A percentile compares a stretch with the other conserved stretches of the same genome.
These are phyloP conservation scores for Trichogramma pretiosum DNA, from an alignment of 1,140 invertebrate genomes.

Conservation along the genomic window DNA sequence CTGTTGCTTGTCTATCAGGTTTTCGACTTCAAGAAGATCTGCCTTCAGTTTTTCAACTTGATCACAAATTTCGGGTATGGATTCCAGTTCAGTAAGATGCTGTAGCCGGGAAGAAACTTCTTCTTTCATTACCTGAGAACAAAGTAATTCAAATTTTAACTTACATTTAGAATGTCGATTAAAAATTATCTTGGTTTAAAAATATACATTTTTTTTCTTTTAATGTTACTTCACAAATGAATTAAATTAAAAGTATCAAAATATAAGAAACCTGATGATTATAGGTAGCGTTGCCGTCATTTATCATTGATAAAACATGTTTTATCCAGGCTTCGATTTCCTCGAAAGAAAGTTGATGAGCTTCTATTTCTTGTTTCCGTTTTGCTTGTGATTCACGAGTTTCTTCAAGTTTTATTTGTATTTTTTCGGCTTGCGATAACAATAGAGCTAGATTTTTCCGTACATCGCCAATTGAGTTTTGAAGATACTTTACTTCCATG, in stretches of 20 bases:
- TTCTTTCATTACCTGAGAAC: slow-evolving; percentile 37
- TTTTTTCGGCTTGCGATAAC: slow-evolving; percentile 53
- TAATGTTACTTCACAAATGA: background rate
- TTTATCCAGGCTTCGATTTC: slow-evolving; percentile 57
- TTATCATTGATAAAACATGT: slow-evolving; percentile 27
- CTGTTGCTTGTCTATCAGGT: slow-evolving; percentile 38
- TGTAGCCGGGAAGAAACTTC: slow-evolving; percentile 33
- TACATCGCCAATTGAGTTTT: slow-evolving; percentile 44
- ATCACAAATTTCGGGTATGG: slow-evolving; percentile 33
- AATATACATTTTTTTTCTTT: no score
- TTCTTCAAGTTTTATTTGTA: slow-evolving; percentile 48
- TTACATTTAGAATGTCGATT: no score
- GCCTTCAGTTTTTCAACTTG: slow-evolving; percentile 34
- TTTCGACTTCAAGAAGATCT: slow-evolving; percentile 31
- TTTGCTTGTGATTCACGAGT: slow-evolving; percentile 48
- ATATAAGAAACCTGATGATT: slow-evolving; percentile 27
- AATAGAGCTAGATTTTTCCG: slow-evolving; percentile 48
- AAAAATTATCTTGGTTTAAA: no score
- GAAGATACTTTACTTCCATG: slow-evolving; percentile 45
- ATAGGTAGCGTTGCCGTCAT: slow-evolving; percentile 20
- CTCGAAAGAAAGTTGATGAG: slow-evolving; percentile 53
- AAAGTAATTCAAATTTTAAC: no score
- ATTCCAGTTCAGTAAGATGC: slow-evolving; percentile 33
- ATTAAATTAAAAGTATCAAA: background rate
- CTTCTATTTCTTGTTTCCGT: slow-evolving; percentile 48